Conservation (phyloP, 2,797 vertebrate genomes). For the Siniperca obscura region DNA sequence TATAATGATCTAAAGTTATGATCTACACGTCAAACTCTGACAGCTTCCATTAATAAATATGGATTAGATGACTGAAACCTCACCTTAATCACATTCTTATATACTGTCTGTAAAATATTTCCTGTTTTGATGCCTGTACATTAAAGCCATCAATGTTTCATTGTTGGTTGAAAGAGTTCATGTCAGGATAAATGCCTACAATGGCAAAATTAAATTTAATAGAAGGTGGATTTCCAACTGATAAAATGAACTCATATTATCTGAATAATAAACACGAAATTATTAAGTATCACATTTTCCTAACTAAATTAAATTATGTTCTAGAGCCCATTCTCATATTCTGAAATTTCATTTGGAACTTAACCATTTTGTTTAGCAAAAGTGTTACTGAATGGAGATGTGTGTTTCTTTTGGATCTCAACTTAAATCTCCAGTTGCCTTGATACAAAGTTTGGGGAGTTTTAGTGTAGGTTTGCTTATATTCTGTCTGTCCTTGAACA, state of each 20-base stretch:
- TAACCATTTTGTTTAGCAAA: background rate
- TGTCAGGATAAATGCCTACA: constrained; percentile 1
- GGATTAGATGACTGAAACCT: constrained; percentile 13
- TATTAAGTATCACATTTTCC: constrained; percentile 24
- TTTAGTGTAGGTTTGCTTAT: constrained; percentile 1
- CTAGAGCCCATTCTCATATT: background rate
- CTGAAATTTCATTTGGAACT: constrained; percentile 16
- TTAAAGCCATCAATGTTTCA: constrained; percentile 12
- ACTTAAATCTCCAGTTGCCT: constrained; percentile 20
- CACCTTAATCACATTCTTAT: background rate
- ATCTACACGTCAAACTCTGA: constrained; percentile 1
- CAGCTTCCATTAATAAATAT: constrained; percentile 14
- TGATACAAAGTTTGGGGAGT: background rate
- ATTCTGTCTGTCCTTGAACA: constrained; percentile 9
- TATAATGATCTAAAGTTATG: background rate
- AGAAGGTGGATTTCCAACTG: constrained; percentile 29
- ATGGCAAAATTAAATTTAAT: constrained; percentile 25
- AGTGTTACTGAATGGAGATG: background rate
- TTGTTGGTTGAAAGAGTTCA: constrained; percentile 26
- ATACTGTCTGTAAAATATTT: background rate
- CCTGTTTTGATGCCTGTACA: background rate
- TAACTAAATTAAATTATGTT: constrained; percentile 13
- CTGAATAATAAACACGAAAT: constrained; percentile 32
- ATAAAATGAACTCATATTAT: background rate
- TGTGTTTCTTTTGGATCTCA: constrained; percentile 32